phyloP scores from a whole-genome alignment of 2,888 invertebrate species.

The Hypselothyrea guttata region DNA sequence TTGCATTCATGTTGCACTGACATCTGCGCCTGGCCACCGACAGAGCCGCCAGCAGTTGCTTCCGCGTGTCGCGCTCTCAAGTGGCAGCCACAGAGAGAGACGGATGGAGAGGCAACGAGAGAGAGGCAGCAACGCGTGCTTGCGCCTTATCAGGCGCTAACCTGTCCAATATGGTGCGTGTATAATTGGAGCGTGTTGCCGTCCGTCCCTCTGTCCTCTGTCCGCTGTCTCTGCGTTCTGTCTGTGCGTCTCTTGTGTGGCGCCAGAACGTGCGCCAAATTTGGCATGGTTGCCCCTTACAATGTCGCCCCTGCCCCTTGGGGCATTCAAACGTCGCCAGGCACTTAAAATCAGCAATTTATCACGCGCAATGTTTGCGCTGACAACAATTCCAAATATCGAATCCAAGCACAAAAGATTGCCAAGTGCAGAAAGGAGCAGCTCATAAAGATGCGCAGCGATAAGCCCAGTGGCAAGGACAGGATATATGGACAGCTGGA shows the following conservation, averaged over 20 bases:
- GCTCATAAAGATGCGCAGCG: constrained; percentile 64
- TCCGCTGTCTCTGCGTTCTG: not conserved
- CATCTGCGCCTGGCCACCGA: constrained; percentile 55
- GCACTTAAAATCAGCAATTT: constrained; percentile 74
- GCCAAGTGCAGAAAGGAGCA: constrained; percentile 26
- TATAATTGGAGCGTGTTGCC: constrained; percentile 51
- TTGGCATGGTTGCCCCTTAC: constrained; percentile 70
- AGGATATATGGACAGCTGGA: constrained; percentile 30
- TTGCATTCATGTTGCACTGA: constrained; percentile 49
- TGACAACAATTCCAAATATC: constrained; percentile 12
- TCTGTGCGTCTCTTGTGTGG: constrained; percentile 54
- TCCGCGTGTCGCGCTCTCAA: constrained; percentile 76
- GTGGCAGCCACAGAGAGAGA: constrained; percentile 47
- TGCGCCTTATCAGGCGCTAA: constrained; percentile 71
- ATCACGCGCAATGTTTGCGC: constrained; percentile 59
- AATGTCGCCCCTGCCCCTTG: constrained; percentile 32
- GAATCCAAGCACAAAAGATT: constrained; percentile 40
- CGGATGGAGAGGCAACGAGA: constrained; percentile 23
- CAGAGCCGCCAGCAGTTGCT: too few species aligned
- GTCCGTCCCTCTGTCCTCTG: constrained; percentile 12
- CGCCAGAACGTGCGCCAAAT: constrained; percentile 72
- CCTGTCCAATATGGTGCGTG: constrained; percentile 69
- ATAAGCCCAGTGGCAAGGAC: constrained; percentile 52
- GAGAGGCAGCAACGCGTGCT: constrained; percentile 62
- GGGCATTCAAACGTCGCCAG: constrained; percentile 52